Evolutionary conservation across 2,888 invertebrate genomes (phyloP), one percentile per base, ranked within the genome.

Genomic region (Clusia tigrina): DNA sequence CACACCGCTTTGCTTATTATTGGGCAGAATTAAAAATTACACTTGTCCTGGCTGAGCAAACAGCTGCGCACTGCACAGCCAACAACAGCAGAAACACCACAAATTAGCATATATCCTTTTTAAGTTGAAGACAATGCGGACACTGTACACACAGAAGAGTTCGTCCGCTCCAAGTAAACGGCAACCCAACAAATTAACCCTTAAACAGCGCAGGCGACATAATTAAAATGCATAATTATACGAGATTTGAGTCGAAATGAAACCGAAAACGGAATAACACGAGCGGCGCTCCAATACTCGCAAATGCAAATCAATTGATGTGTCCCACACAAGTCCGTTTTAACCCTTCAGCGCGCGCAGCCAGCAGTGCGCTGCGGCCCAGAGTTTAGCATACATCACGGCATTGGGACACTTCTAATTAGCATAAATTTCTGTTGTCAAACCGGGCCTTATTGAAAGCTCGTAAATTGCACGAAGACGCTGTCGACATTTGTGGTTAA

Each of bases 211-310:
- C 23, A 42, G 42, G 22, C 24, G 68, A 72, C 77, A 76, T 80
- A 79, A 78, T 78, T 78, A 80, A 78, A 78, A 80, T 79, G 81
- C 81, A 78, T 80, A 78, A 78, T 80, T 78, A 78, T 80, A 74
- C 72, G 77, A 73, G 76, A 78, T 76, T 77, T 76, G 76, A 77
- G 68, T 73, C 76, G 72, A 73, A 75, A 75, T 32, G 62, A 65
- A 65, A 63, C 64, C 69, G 77, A 77, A 74, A 77, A 74, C 74
- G 78, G 73, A 72, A 74, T 76, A 73, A 77, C 76, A 73, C 74
- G 12, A 32, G 32, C 69, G 76, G 63, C 67, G 66, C 22, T 32
- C 55, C 65, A 71, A 76, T 71, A 75, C 77, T 76, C 77, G 74
- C 68, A 78, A 78, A 76, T 76, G 76, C 76, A 76, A 76, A 76